Conservation (phyloP, 1,140 invertebrate species). For the Arctopsyche grandis region DNA sequence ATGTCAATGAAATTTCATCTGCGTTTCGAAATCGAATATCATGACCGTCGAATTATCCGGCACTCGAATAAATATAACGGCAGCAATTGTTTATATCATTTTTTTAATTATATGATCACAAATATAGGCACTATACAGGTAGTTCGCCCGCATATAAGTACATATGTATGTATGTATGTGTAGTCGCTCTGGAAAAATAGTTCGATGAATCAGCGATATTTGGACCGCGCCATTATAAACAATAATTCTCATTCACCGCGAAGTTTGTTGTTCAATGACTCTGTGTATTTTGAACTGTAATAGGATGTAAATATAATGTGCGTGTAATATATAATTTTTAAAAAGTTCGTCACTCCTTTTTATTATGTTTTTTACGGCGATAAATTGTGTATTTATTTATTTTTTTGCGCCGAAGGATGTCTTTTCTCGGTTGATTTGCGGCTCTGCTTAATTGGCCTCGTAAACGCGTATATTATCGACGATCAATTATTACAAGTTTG, state of each 20-base stretch:
- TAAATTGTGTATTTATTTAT: background rate
- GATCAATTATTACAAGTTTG: background rate
- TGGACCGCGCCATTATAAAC: slow-evolving; percentile 23
- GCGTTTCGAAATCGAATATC: too few species aligned
- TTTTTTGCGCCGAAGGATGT: background rate
- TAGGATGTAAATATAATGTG: slow-evolving; percentile 40
- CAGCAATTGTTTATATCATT: slow-evolving; percentile 22
- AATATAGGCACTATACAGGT: too few species aligned
- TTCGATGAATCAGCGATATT: slow-evolving; percentile 23
- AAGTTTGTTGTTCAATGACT: slow-evolving; percentile 50
- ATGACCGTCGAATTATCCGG: too few species aligned
- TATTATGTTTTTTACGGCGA: background rate
- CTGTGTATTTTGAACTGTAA: slow-evolving; percentile 52
- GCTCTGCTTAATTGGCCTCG: too few species aligned
- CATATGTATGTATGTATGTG: too few species aligned
- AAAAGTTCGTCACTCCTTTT: background rate
- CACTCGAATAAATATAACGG: slow-evolving; percentile 5
- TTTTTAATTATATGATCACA: background rate
- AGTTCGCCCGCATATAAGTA: too few species aligned
- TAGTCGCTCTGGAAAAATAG: background rate
- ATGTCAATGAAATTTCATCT: too few species aligned
- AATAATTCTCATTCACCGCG: slow-evolving; percentile 49
- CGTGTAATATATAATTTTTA: too few species aligned
- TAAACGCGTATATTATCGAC: background rate
- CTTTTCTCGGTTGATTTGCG: too few species aligned